Base-by-base conservation (phyloP, 2,888 invertebrate genomes). In the Diloba caeruleocephala region DNA sequence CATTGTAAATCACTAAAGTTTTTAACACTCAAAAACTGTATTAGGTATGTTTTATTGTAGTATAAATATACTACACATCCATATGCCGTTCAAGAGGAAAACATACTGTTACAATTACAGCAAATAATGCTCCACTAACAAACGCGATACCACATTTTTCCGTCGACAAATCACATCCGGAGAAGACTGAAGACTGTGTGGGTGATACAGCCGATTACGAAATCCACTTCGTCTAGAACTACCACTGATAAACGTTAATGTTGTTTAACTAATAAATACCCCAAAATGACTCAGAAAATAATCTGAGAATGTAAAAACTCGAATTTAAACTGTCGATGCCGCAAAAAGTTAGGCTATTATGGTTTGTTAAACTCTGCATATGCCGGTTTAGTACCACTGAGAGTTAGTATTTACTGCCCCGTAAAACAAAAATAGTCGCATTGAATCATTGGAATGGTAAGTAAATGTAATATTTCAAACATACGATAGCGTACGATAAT, bases 81-180 rank as follows among this genome's bases (percentile, higher is more conserved):
- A 79, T 76, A 71, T 71, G 77, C 78, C 66, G 76, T 76, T 85
- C 81, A 84, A 78, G 85, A 84, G 88, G 90, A 90, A 89, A 89
- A 88, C 88, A 88, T 79, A 87, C 88, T 89, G 89, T 81, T 82
- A 79, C 80, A 87, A 86, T 86, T 87, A 85, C 82, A 83, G 80
- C 80, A 81, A 80, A 72, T 75, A 79, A 74, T 81, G 79, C 78
- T 79, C 77, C 77, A 81, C 85, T 82, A 79, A 77, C 86, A 81
- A 82, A 83, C 73, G 85, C 84, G 90, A 92, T 92, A 89, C 87
- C 85, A 89, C 91, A 90, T 89, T 88, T 89, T 91, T 89, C 85
- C 85, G 86, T 88, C 90, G 90, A 89, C 92, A 91, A 92, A 92
- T 91, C 92, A 91, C 89, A 92, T 92, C 93, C 93, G 93, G 89